Conservation (phyloP, 2,888 invertebrate species). For the Thecocarcelia acutangulata region DNA sequence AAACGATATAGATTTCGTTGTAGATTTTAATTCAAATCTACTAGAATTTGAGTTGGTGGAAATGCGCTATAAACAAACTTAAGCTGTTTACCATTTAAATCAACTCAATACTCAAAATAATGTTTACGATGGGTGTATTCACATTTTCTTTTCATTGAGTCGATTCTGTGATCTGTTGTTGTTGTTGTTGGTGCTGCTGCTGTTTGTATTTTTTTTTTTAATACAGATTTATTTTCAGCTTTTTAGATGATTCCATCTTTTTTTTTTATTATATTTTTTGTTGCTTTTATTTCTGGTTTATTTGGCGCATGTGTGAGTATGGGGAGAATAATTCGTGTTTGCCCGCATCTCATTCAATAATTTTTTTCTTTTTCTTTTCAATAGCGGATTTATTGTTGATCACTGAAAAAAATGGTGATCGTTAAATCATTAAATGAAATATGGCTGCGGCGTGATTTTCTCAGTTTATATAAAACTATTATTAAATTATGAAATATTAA, state of each 20-base stretch:
- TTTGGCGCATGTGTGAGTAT: constrained; percentile 20
- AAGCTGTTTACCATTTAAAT: too few species aligned
- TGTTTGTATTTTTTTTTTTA: constrained; percentile 7
- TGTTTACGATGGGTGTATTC: constrained; percentile 60
- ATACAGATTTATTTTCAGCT: constrained; percentile 59
- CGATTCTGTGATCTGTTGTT: constrained; percentile 53
- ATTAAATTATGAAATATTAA: too few species aligned
- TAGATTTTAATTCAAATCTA: too few species aligned
- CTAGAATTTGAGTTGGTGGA: too few species aligned
- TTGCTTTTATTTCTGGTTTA: constrained; percentile 10
- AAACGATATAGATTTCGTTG: too few species aligned
- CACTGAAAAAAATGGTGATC: constrained; percentile 3
- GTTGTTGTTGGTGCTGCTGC: constrained; percentile 10
- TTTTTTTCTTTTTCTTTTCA: constrained; percentile 26
- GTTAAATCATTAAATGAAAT: too few species aligned
- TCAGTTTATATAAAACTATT: too few species aligned
- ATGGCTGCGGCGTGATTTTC: too few species aligned
- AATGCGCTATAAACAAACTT: too few species aligned
- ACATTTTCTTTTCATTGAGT: constrained; percentile 9
- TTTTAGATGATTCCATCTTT: constrained; percentile 67
- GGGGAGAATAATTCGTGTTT: constrained; percentile 6
- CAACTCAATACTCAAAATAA: constrained; percentile 38
- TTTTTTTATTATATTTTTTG: constrained; percentile 15
- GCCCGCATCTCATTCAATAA: constrained; percentile 34
- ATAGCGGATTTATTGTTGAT: constrained; percentile 27